These are phyloP conservation scores for Drosophila formosana DNA, from an alignment of 2,888 invertebrate genomes.

Conservation along the genomic window DNA sequence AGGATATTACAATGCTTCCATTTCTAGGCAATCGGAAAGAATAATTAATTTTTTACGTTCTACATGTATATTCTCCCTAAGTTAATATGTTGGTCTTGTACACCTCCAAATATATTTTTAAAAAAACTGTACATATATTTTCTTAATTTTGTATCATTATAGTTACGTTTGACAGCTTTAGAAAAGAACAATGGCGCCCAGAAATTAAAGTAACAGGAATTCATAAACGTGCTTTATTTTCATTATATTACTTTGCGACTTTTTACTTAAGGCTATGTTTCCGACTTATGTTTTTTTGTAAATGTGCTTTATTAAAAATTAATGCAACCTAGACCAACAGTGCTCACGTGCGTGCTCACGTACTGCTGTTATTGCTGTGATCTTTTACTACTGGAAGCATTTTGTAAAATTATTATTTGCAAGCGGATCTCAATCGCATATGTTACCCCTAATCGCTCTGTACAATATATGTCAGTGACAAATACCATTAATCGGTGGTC, in stretches of 20 bases:
- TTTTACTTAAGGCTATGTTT: background rate
- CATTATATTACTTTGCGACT: constrained; percentile 2
- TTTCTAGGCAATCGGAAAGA: too few relatives aligned
- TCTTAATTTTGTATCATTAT: background rate
- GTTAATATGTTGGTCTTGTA: too few relatives aligned
- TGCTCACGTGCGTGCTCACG: background rate
- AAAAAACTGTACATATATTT: background rate
- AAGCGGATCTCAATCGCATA: background rate
- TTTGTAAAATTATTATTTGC: constrained; percentile 16
- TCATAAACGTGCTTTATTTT: background rate
- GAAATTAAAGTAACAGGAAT: background rate
- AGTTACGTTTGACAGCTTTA: background rate
- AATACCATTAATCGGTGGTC: constrained; percentile 45
- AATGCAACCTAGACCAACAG: background rate
- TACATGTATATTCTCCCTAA: too few relatives aligned
- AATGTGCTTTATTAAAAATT: background rate
- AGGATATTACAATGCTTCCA: too few relatives aligned
- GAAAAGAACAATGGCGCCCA: background rate
- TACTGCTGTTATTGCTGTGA: background rate
- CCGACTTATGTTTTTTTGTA: background rate
- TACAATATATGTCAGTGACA: constrained; percentile 19
- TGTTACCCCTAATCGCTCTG: constrained; percentile 12
- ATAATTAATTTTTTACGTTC: too few relatives aligned
- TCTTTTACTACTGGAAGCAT: constrained; percentile 20
- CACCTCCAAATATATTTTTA: too few relatives aligned